Conservation (phyloP, 2,888 invertebrate species). For the Euproctis similis region DNA sequence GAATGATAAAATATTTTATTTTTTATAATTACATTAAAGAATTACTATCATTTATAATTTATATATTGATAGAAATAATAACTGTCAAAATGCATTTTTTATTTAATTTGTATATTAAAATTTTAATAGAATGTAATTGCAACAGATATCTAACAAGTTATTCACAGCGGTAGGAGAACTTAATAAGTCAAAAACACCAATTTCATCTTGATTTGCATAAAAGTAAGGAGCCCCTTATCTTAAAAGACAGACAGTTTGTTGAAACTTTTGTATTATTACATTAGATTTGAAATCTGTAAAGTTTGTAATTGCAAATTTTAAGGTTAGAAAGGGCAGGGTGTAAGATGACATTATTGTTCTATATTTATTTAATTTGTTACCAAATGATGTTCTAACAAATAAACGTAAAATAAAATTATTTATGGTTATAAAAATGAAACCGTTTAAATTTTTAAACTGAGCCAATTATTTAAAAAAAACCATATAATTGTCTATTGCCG, state of each 20-base stretch:
- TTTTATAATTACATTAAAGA: no score
- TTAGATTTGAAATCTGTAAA: constrained; percentile 47
- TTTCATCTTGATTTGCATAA: constrained; percentile 61
- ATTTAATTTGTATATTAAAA: no score
- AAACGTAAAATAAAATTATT: constrained; percentile 1
- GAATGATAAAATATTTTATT: no score
- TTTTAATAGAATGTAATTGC: no score
- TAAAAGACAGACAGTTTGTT: constrained; percentile 57
- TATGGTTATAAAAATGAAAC: constrained; percentile 13
- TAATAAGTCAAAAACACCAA: constrained; percentile 41
- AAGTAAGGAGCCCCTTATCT: constrained; percentile 65
- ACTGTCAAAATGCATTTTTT: no score
- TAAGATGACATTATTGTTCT: constrained; percentile 12
- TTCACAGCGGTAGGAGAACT: constrained; percentile 12
- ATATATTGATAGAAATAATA: no score
- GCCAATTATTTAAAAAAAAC: constrained; percentile 7
- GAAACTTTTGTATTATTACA: constrained; percentile 68
- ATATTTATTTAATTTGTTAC: constrained; percentile 13
- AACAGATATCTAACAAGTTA: no score
- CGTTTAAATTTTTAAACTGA: constrained; percentile 7
- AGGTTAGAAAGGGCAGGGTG: constrained; percentile 38
- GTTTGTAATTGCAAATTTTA: constrained; percentile 44
- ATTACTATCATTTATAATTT: no score
- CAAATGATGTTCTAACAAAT: constrained; percentile 3
- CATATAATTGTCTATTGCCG: constrained; percentile 6